Conservation (phyloP, 2,888 invertebrate species). For the Rotaria sp. region DNA sequence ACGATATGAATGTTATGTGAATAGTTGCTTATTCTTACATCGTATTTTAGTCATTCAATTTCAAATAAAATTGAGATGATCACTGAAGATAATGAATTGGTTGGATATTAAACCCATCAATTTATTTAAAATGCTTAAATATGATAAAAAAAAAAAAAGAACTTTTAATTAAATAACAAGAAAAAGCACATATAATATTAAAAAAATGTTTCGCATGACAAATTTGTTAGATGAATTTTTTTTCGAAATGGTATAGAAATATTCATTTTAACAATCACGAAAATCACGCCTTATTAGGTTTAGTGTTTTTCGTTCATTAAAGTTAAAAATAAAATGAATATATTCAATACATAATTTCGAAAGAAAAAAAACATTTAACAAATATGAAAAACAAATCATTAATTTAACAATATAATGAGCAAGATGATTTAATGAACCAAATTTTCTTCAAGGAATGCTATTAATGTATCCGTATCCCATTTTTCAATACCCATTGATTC, state of each 20-base stretch:
- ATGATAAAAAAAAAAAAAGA: too few species aligned
- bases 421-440: conserved; percentile 54
- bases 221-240: neutral
- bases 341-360: neutral
- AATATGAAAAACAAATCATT: neutral
- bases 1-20: too few species aligned
- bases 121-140: too few species aligned
- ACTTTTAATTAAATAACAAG: neutral
- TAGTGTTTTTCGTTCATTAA: neutral
- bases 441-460: conserved; percentile 86
- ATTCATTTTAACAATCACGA: neutral
- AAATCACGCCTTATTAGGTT: neutral
- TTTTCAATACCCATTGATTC: conserved; percentile 87
- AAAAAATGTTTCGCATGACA: neutral
- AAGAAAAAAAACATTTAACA: neutral
- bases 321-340: neutral
- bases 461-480: conserved; percentile 95
- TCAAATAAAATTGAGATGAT: too few species aligned
- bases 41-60: too few species aligned
- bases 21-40: too few species aligned
- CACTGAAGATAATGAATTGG: too few species aligned
- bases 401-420: neutral
- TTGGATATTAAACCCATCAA: too few species aligned
- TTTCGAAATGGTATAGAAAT: neutral
- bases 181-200: neutral